Conservation (phyloP, 2,888 invertebrate species). For the Deilephila elpenor region DNA sequence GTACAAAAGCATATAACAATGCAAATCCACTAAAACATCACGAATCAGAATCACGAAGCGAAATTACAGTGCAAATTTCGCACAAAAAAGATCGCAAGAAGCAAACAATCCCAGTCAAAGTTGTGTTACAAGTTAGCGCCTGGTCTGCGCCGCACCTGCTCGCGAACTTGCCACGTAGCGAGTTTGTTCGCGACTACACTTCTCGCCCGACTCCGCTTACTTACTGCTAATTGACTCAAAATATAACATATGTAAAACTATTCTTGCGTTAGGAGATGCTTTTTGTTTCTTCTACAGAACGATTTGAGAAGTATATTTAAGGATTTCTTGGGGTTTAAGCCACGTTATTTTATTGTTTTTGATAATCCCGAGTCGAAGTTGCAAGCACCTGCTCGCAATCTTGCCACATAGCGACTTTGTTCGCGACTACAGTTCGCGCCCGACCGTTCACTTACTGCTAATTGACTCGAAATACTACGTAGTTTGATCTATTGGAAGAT, state of each 20-base stretch:
- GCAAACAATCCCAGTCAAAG: constrained; percentile 54
- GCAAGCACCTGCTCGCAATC: too few relatives aligned
- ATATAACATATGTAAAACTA: background rate
- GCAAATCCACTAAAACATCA: background rate
- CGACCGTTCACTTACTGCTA: too few relatives aligned
- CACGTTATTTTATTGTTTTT: too few relatives aligned
- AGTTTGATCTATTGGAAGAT: too few relatives aligned
- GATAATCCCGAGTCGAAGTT: too few relatives aligned
- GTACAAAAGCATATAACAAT: background rate
- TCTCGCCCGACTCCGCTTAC: constrained; percentile 34
- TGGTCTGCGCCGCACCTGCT: constrained; percentile 56
- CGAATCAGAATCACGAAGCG: constrained; percentile 2
- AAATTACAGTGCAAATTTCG: constrained; percentile 24
- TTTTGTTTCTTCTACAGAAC: too few relatives aligned
- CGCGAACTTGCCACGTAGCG: constrained; percentile 45
- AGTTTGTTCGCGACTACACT: constrained; percentile 37
- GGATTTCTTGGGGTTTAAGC: too few relatives aligned
- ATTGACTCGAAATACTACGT: too few relatives aligned
- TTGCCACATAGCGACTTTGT: too few relatives aligned
- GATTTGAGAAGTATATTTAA: too few relatives aligned
- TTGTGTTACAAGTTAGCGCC: constrained; percentile 62
- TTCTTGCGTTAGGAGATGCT: background rate
- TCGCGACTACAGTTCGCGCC: too few relatives aligned
- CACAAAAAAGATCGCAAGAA: constrained; percentile 49
- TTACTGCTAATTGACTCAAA: background rate